Base-by-base conservation (phyloP, 23 tunicate genomes). In the Halocynthia aurantium region DNA sequence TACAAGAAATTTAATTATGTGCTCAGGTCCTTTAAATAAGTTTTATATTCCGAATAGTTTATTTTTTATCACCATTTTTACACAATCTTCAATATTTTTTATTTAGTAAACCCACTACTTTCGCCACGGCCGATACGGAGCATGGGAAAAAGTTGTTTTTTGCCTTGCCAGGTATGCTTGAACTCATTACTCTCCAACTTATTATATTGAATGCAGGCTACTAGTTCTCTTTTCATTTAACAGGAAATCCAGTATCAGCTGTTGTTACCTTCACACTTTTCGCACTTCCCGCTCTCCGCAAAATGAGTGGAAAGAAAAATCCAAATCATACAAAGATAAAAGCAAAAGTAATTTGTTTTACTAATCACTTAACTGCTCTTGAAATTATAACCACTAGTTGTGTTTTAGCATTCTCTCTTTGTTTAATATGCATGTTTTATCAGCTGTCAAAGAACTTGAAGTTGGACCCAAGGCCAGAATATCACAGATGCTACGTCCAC, bases 161-260 rank as follows among this genome's bases (percentile, higher is more conserved):
- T 68, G 98, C 98, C 12, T 74, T 92, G 40, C 98, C 98, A 67
- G 98, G 98, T 90, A 65, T 11, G 87, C 15, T 40, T 51, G 11
- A 17, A 67, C 20, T 58, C 17, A 1, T 58, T 2, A n/a, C 17
- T 18, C 21, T 68, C 18, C 2, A 15, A 5, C 72, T 68, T 31
- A 31, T 31, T 31, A 31, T 31, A 31, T 17, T 60, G 64, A 0
- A 15, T 60, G 64, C 64, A n/a, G 64, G 2, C 64, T 60, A 15
- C n/a, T 60, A 60, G n/a, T 60, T 60, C 64, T 60, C 17, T 0
- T n/a, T 60, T 60, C 2, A 60, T 60, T 1, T 17, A n/a, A 17
- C 75, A 87, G 98, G 98, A 52, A 94, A 94, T 76, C 99, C 99
- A 7, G 94, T 88, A 52, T 94, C 99, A 7, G 83, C 99, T 7